Percentiles rank a stretch among this genome's conserved stretches.
phyloP scores from a whole-genome alignment of 2,888 invertebrate genomes.

The Perizoma affinitatum region DNA sequence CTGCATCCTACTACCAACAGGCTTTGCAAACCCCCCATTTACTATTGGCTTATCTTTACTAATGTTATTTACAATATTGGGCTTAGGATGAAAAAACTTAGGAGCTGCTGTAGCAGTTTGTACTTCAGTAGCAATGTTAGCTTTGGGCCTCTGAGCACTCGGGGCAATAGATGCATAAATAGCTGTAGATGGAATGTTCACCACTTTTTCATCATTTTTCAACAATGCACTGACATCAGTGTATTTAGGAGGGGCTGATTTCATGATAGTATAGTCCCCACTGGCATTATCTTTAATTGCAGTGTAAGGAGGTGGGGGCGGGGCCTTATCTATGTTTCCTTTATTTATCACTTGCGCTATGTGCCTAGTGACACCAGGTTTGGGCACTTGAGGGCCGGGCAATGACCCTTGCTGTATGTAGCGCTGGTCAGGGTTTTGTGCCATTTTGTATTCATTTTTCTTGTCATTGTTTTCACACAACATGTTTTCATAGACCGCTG shows the following conservation, averaged over 20 bases:
- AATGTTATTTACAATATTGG: constrained; percentile 83
- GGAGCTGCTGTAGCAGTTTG: constrained; percentile 80
- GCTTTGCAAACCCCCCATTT: constrained; percentile 68
- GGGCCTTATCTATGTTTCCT: constrained; percentile 76
- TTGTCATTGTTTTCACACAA: constrained; percentile 71
- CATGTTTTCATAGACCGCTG: constrained; percentile 79
- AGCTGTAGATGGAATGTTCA: constrained; percentile 76
- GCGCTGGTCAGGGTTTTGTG: constrained; percentile 64
- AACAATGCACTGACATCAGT: constrained; percentile 74
- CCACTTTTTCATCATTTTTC: constrained; percentile 75
- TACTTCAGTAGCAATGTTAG: constrained; percentile 82
- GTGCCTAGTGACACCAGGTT: constrained; percentile 61
- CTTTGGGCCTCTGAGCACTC: constrained; percentile 81
- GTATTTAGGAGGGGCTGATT: constrained; percentile 78
- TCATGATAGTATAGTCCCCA: constrained; percentile 79
- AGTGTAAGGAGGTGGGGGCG: constrained; percentile 79
- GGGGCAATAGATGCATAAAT: constrained; percentile 82
- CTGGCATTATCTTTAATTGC: constrained; percentile 62
- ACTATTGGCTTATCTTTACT: constrained; percentile 65
- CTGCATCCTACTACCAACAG: constrained; percentile 68
- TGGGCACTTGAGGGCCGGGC: constrained; percentile 76
- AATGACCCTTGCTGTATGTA: constrained; percentile 73
- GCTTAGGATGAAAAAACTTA: constrained; percentile 84
- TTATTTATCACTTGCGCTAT: constrained; percentile 65
- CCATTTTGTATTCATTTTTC: constrained; percentile 67